These are phyloP conservation scores for Meandrusa payeni DNA, from an alignment of 2,888 invertebrate genomes.

Conservation along the genomic window DNA sequence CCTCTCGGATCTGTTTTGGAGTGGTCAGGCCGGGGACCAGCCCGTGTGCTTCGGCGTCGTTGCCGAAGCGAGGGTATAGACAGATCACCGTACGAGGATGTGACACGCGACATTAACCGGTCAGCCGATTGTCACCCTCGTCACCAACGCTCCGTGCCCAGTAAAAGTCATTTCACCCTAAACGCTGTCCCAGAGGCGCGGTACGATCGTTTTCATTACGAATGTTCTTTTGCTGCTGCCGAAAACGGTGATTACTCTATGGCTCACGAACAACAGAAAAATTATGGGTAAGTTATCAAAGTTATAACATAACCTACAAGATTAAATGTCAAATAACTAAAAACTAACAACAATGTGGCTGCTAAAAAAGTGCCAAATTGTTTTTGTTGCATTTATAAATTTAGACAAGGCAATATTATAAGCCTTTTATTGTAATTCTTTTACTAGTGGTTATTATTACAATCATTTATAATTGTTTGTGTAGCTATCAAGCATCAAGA, in stretches of 20 bases:
- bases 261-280: slow-evolving; percentile 59
- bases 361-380: slow-evolving; percentile 2
- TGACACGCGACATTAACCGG: slow-evolving; percentile 51
- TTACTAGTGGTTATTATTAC: slow-evolving; percentile 11
- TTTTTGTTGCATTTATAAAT: slow-evolving; percentile 5
- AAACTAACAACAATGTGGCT: slow-evolving; percentile 13
- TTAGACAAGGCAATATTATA: neutral
- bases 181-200: slow-evolving; percentile 48
- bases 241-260: slow-evolving; percentile 73
- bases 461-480: slow-evolving; percentile 24
- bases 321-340: slow-evolving; percentile 14
- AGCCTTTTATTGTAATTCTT: slow-evolving; percentile 17
- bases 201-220: slow-evolving; percentile 55
- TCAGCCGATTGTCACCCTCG: slow-evolving; percentile 53
- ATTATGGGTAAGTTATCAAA: slow-evolving; percentile 50
- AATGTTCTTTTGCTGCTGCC: slow-evolving; percentile 60
- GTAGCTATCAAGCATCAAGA: slow-evolving; percentile 60
- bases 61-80: slow-evolving; percentile 76
- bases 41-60: slow-evolving; percentile 68
- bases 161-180: slow-evolving; percentile 66
- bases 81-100: slow-evolving; percentile 74
- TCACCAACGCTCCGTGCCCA: slow-evolving; percentile 49
- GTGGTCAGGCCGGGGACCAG: slow-evolving; percentile 62
- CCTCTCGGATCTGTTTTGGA: slow-evolving; percentile 64
- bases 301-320: slow-evolving; percentile 30